Evolutionary conservation across 2,888 invertebrate genomes (phyloP).

Genomic region (Conomelus anceps): DNA sequence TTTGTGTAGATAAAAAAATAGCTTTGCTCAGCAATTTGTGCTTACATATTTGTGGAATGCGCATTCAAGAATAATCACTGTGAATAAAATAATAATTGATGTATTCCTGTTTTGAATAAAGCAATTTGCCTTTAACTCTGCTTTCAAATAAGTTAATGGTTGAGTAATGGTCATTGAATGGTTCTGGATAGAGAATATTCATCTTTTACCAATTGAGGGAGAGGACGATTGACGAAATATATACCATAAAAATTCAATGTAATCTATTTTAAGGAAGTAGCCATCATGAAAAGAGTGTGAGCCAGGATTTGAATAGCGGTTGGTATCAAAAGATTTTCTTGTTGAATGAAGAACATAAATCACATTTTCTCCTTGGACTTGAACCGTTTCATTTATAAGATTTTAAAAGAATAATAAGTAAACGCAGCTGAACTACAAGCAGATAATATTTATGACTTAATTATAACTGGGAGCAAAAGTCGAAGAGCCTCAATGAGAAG

Average conservation of each 20-base stretch:
- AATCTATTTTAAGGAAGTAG: neutral
- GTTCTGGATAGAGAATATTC: too few species aligned
- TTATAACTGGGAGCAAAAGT: neutral
- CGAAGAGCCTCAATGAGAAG: neutral
- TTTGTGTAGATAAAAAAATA: too few species aligned
- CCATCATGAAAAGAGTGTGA: neutral
- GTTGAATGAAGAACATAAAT: neutral
- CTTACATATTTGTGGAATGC: too few species aligned
- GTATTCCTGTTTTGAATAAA: too few species aligned
- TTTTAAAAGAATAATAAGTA: neutral
- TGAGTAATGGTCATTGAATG: too few species aligned
- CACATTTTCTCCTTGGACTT: neutral
- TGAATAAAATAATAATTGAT: too few species aligned
- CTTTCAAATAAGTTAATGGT: too few species aligned
- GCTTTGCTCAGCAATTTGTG: too few species aligned
- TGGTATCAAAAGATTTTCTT: neutral
- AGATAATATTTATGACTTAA: neutral
- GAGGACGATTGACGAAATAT: neutral
- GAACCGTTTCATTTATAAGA: neutral
- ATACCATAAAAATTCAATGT: neutral
- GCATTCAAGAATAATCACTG: too few species aligned
- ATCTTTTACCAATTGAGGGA: neutral
- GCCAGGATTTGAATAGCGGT: neutral
- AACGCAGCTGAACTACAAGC: neutral
- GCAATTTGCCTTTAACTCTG: too few species aligned